Base-by-base conservation (phyloP, 1,140 invertebrate genomes). In the Musca domestica region DNA sequence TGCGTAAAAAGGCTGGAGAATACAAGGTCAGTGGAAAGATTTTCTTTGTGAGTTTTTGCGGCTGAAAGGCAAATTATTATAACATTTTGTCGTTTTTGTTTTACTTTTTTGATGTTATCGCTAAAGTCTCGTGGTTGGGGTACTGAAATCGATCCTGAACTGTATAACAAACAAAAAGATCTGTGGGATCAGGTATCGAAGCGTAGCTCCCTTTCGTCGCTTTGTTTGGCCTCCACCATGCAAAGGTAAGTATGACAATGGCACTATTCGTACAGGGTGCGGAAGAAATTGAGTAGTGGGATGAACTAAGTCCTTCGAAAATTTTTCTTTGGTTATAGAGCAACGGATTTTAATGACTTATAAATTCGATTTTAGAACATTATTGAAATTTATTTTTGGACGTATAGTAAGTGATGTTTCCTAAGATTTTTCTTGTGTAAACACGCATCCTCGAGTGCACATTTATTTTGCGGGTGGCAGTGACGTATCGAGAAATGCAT, bases 181-280 rank as follows among this genome's bases (percentile, higher is more conserved):
- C 86, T 95, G 72, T 94, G 93, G 92, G 92, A 94, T 85, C 92
- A 93, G 84, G 93, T 95, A 69, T 93, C 92, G 74, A 88, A 89
- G 81, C 87, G 93, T 80, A 92, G 91, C 81, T 93, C 92, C 73
- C 87, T 95, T 77, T 92, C 92, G 76, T 93, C 93, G 73, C 86
- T 95, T 77, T 93, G 92, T 73, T 87, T 95, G 79, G 93, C 92
- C 82, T 91, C 92, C 75, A 90, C 91, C 84, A 89, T 91, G 83
- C 90, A 91, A 82, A 89, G 89, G 89, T 90, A 85, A 84, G 61
- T 48, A 48, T 4, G 54, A 5, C n/a, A n/a, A n/a, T n/a, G n/a
- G n/a, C n/a, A n/a, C n/a, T n/a, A n/a, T n/a, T n/a, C n/a, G n/a
- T n/a, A n/a, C n/a, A n/a, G n/a, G n/a, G n/a, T n/a, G n/a, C n/a